Evolutionary conservation across 2,888 invertebrate species (phyloP).

Genomic region (Drosophila subquinaria): DNA sequence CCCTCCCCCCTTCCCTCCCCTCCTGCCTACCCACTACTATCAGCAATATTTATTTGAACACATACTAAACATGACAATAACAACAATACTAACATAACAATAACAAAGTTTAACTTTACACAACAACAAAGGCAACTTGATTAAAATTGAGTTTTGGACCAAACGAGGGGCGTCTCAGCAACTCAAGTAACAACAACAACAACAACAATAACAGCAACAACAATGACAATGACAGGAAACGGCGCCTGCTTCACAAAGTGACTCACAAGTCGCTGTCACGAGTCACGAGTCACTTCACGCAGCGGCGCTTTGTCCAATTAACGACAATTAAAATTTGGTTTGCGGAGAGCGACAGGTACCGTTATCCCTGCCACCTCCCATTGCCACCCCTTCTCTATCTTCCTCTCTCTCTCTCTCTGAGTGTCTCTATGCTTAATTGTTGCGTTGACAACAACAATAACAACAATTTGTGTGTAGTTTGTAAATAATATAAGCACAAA

Average conservation of each 20-base stretch:
- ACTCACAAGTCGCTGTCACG: constrained; percentile 30
- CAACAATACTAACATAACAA: constrained; percentile 12
- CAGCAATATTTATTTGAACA: constrained; percentile 19
- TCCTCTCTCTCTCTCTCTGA: background rate
- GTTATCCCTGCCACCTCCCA: background rate
- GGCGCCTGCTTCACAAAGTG: constrained; percentile 25
- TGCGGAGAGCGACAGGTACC: constrained; percentile 13
- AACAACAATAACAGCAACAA: constrained; percentile 15
- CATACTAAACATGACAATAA: constrained; percentile 11
- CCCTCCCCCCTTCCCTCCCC: background rate
- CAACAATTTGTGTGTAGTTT: constrained; percentile 1
- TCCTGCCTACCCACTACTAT: constrained; percentile 6
- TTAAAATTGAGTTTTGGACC: constrained; percentile 25
- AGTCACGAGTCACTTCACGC: constrained; percentile 31
- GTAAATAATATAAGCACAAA: constrained; percentile 31
- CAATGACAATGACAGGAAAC: constrained; percentile 33
- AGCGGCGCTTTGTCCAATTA: constrained; percentile 66
- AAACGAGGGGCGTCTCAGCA: constrained; percentile 35
- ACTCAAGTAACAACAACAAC: constrained; percentile 24
- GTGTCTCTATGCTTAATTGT: background rate
- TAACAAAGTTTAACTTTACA: constrained; percentile 21
- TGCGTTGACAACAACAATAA: constrained; percentile 13
- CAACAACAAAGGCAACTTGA: constrained; percentile 22
- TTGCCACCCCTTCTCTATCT: background rate
- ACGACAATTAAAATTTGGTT: constrained; percentile 58